A percentile compares a stretch with the other conserved stretches of the same genome.
Conservation (phyloP, 2,113 vertebrate species). For the Pimephales promelas region DNA sequence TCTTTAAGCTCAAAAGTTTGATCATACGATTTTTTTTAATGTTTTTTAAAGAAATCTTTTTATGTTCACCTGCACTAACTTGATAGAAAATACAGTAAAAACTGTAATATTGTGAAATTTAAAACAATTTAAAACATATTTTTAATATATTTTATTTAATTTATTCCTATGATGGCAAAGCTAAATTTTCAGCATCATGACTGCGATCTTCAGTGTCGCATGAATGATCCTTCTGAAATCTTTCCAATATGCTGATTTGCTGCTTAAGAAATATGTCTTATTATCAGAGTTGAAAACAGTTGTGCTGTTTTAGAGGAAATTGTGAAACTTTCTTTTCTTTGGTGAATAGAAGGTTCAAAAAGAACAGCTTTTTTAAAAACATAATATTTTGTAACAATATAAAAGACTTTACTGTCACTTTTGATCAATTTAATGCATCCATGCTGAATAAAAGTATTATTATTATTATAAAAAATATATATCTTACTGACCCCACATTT, state of each 20-base stretch:
- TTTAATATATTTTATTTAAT: background rate
- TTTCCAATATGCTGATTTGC: background rate
- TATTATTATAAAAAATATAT: background rate
- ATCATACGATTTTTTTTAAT: background rate
- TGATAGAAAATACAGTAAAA: background rate
- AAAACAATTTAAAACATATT: background rate
- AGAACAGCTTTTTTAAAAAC: too few species aligned
- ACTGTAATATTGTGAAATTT: background rate
- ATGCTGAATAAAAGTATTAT: background rate
- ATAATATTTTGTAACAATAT: too few species aligned
- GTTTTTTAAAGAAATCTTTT: background rate
- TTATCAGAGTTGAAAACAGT: too few species aligned
- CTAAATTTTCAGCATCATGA: background rate
- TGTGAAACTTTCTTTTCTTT: too few species aligned
- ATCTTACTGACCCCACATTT: background rate
- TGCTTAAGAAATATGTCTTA: too few species aligned
- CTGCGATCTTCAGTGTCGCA: background rate
- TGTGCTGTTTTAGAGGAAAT: too few species aligned
- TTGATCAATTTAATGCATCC: too few species aligned
- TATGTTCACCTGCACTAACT: background rate
- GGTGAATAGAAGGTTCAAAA: too few species aligned
- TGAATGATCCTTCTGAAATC: background rate
- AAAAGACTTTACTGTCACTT: too few species aligned
- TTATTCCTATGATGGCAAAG: background rate
- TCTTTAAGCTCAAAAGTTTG: background rate